phyloP scores from a whole-genome alignment of 2,888 invertebrate species.

The Pseudolycoriella hygida region DNA sequence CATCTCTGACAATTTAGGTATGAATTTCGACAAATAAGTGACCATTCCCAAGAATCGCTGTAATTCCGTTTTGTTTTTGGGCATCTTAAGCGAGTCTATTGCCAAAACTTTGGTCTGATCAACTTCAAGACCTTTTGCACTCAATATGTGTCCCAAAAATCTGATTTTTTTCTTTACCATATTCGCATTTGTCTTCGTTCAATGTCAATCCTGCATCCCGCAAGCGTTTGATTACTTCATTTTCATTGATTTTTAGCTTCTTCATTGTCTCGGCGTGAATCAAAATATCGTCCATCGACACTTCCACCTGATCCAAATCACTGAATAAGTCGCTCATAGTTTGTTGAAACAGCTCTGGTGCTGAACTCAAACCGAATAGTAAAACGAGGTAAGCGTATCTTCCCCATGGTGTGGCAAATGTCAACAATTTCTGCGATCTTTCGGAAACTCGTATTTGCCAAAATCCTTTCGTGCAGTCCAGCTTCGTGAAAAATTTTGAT shows the following conservation, averaged over 20 bases:
- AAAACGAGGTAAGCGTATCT: slow-evolving; percentile 11
- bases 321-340: slow-evolving; percentile 11
- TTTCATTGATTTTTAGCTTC: no score
- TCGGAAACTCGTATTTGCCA: slow-evolving; percentile 13
- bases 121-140: slow-evolving; percentile 4
- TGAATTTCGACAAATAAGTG: slow-evolving; percentile 9
- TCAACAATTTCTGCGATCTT: slow-evolving; percentile 11
- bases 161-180: slow-evolving; percentile 6
- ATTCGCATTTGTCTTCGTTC: slow-evolving; percentile 14
- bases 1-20: slow-evolving; percentile 4
- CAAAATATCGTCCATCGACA: slow-evolving; percentile 15
- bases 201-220: slow-evolving; percentile 13
- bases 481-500: slow-evolving; percentile 9
- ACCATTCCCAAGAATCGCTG: slow-evolving; percentile 12
- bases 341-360: slow-evolving; percentile 15
- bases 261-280: slow-evolving; percentile 13
- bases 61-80: slow-evolving; percentile 9
- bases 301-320: slow-evolving; percentile 11
- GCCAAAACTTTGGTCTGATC: slow-evolving; percentile 11
- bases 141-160: slow-evolving; percentile 1
- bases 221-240: no score
- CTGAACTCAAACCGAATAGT: slow-evolving; percentile 11
- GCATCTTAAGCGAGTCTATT: slow-evolving; percentile 8
- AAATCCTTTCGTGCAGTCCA: slow-evolving; percentile 9
- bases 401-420: slow-evolving; percentile 13